Base-by-base conservation (phyloP, 1,140 invertebrate species). In the Aphelinus atriplicis region DNA sequence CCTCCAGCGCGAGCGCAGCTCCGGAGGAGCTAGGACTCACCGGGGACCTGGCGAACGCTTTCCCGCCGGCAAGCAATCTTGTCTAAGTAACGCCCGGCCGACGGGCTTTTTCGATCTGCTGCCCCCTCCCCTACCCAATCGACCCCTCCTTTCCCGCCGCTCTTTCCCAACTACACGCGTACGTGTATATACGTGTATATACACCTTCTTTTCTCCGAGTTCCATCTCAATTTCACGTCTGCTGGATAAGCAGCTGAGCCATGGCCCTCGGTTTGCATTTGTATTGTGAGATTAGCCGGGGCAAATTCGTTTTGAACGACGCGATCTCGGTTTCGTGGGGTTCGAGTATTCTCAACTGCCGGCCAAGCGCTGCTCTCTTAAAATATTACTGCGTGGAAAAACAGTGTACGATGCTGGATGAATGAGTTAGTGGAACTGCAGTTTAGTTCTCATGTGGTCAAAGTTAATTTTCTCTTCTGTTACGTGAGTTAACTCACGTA, bases 21-120 rank as follows among this genome's bases (percentile, higher is more conserved):
- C 77, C 26, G 26, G 26, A 83, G 80, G 61, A 86, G 82, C 78
- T 84, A 84, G 78, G 80, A 80, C 80, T 81, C 84, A 85, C 84
- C 45, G 74, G 85, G 84, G 84, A 85, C 81, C 74, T 72, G 58
- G 75, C 79, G 78, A 82, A 79, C 79, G 78, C 77, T 84, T 80
- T 4, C 7, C 46, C 45, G 2, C 45, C 80, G 77, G 78, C 26
- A 26, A 26, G 26, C 84, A 84, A 85, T 84, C 82, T 84, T 84
- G 82, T 84, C 81, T 78, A 71, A 67, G 76, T 78, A 77, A 64
- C 73, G 67, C 61, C 67, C 26, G 26, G 26, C 26, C 26, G 76
- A 71, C 71, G 26, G 26, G 63, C 60, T 67, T 77, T 60, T 77
- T 61, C 77, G 74, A 75, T 77, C 76, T 75, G 65, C 71, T 60